Evolutionary conservation across 35 echinoderm and acorn worm species (phyloP).

Genomic region (Ophioderma brevispina): DNA sequence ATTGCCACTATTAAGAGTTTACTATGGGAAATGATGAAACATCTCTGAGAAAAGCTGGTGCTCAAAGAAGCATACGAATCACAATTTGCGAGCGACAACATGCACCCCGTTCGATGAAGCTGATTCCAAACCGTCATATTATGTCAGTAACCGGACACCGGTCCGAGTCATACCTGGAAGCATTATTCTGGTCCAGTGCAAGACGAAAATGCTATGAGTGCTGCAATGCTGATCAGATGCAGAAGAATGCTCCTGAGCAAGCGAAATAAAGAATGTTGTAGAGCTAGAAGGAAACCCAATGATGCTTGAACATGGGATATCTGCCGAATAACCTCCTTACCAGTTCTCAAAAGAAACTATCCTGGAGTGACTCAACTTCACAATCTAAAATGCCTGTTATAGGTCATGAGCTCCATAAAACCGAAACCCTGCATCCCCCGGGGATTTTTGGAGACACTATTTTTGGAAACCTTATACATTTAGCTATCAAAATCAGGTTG

Average conservation of each 20-base stretch:
- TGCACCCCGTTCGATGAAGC: slow-evolving; percentile 34
- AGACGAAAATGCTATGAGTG: slow-evolving; percentile 23
- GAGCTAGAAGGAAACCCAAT: neutral
- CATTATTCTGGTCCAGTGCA: slow-evolving; percentile 23
- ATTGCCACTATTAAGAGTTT: slow-evolving; percentile 52
- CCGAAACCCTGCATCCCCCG: no score
- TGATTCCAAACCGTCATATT: slow-evolving; percentile 52
- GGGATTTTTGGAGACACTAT: no score
- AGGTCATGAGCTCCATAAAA: no score
- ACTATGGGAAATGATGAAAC: slow-evolving; percentile 74
- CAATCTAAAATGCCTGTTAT: slow-evolving; percentile 10
- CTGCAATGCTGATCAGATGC: neutral
- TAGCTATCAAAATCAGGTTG: no score
- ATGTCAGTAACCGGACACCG: slow-evolving; percentile 61
- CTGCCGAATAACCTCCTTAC: neutral
- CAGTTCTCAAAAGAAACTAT: neutral
- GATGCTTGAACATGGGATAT: neutral
- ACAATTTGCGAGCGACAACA: slow-evolving; percentile 70
- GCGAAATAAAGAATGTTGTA: neutral
- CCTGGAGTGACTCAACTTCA: neutral
- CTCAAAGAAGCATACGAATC: slow-evolving; percentile 46
- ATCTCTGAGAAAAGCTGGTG: slow-evolving; percentile 57
- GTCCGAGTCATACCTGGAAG: slow-evolving; percentile 53
- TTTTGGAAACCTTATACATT: no score
- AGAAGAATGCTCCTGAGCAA: slow-evolving; percentile 16